These are phyloP conservation scores for Luffia ferchaultella DNA, from an alignment of 2,888 invertebrate genomes.

Conservation along the genomic window DNA sequence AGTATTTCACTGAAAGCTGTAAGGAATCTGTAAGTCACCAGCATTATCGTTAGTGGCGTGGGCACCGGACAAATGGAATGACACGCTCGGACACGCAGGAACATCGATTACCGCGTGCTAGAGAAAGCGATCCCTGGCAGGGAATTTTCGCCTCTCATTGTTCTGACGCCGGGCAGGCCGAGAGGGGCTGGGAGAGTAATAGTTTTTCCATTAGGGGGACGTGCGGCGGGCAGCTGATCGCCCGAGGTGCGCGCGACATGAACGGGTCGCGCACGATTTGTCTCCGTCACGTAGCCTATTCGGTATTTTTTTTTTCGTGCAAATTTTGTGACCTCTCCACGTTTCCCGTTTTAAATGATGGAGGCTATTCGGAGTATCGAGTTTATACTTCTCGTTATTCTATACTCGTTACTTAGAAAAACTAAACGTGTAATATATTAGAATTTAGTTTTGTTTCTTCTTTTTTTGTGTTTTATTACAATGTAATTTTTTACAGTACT, in stretches of 20 bases:
- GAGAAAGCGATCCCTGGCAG: constrained; percentile 10
- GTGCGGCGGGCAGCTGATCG: too few species aligned
- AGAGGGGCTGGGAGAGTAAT: constrained; percentile 22
- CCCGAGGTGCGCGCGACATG: neutral
- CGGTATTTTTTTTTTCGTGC: neutral
- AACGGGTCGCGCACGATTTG: neutral
- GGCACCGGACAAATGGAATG: constrained; percentile 26
- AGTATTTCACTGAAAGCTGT: neutral
- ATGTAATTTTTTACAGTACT: too few species aligned
- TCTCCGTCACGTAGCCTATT: neutral
- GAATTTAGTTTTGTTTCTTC: too few species aligned
- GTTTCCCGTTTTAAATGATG: neutral
- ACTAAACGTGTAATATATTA: too few species aligned
- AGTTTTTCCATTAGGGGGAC: constrained; percentile 35
- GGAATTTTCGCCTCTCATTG: constrained; percentile 1
- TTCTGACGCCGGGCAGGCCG: neutral
- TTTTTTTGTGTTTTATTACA: too few species aligned
- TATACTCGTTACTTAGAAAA: too few species aligned
- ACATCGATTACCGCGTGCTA: constrained; percentile 29
- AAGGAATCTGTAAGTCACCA: neutral
- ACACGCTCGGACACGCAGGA: constrained; percentile 22
- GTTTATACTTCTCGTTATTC: neutral
- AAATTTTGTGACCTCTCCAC: neutral
- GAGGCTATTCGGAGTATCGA: neutral
- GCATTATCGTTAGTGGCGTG: neutral